Conservation (phyloP, 1,140 invertebrate genomes). For the Dreissena rostriformis region DNA sequence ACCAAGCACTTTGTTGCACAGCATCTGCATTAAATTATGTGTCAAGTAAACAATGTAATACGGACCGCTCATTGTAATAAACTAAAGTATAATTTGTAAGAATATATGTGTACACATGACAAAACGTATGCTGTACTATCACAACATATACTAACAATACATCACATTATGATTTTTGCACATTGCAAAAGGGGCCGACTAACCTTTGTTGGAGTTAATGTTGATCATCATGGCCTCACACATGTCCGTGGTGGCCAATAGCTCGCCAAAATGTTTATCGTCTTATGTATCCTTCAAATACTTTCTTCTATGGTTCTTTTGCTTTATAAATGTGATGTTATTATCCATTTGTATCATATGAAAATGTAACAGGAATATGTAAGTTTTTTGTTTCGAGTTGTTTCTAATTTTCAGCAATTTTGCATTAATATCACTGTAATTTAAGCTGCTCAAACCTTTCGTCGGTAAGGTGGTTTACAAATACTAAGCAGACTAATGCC, state of each 20-base stretch:
- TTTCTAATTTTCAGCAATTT: too few species aligned
- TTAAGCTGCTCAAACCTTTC: neutral
- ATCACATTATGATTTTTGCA: too few species aligned
- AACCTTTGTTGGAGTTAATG: constrained; percentile 50
- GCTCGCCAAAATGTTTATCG: constrained; percentile 9
- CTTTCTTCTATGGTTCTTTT: constrained; percentile 16
- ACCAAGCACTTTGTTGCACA: too few species aligned
- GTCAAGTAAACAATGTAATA: too few species aligned
- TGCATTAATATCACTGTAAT: neutral
- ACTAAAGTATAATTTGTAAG: too few species aligned
- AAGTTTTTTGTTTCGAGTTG: too few species aligned
- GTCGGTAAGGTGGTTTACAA: neutral
- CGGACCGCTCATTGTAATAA: too few species aligned
- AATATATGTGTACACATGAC: too few species aligned
- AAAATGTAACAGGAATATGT: neutral
- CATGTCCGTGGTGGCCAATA: constrained; percentile 2
- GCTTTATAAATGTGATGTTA: neutral
- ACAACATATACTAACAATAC: too few species aligned
- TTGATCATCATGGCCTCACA: constrained; percentile 52
- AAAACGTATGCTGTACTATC: too few species aligned
- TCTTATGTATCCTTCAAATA: neutral
- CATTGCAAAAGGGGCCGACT: neutral
- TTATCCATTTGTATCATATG: neutral
- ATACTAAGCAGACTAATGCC: neutral
- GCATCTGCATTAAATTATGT: too few species aligned